Base-by-base conservation (phyloP, 2,797 vertebrate species). In the Danio aesculapii region DNA sequence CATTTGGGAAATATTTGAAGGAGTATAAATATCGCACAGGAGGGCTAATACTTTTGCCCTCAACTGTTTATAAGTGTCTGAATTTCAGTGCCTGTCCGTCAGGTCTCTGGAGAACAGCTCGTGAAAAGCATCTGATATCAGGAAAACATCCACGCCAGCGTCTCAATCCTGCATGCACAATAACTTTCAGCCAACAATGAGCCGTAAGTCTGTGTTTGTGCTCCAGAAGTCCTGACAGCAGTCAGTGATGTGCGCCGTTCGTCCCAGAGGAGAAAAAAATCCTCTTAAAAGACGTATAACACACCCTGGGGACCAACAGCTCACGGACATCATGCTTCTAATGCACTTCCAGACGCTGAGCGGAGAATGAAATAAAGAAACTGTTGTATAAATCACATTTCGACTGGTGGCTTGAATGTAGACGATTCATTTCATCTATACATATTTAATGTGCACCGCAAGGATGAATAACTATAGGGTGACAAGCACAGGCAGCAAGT, bases 121-220 rank as follows among this genome's bases (percentile, higher is more conserved):
- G 30, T 30, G 30, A 30, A 30, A 30, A 30, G 30, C 30, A 30
- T 57, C 75, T 64, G 62, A 47, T n/a, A 39, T 59, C 44, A 78
- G 19, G 49, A 21, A 55, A 71, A 79, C 68, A 63, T 77, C 43
- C 63, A 17, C 58, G 13, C 53, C 50, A 30, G 41, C 50, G n/a
- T 77, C 62, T 55, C 50, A 77, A 77, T 67, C 53, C 75, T 77
- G 75, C 53, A 58, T 68, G 68, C 64, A 11, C 14, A 77, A 66
- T 47, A 39, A 77, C 41, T 39, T 68, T 77, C 17, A 67, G 8
- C 41, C 53, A 67, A 55, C 41, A 77, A 67, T 21, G n/a, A 14
- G 21, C 12, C 61, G 44, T 17, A 43, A 13, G 49, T 41, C 49
- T 76, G 17, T 3, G 41, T 62, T 75, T 75, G 57, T 62, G 72